Conservation (phyloP, 1,140 invertebrate species). For the Rhysida immarginata region DNA sequence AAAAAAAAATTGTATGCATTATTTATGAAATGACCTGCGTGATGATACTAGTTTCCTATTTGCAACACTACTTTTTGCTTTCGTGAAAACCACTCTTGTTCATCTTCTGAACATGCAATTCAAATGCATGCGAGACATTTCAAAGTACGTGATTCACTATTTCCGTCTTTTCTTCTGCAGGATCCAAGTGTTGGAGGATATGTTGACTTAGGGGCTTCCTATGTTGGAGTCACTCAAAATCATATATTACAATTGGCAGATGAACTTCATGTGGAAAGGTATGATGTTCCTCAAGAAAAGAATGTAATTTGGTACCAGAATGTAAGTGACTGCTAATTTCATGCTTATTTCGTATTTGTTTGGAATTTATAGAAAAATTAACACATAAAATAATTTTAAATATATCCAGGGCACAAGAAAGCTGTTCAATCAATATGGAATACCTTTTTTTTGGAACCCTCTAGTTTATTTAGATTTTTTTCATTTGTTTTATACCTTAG, state of each 20-base stretch:
- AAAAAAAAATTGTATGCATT: background rate
- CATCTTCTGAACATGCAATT: too few relatives aligned
- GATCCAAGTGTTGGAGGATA: slow-evolving; percentile 10
- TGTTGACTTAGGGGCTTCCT: slow-evolving; percentile 23
- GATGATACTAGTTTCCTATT: too few relatives aligned
- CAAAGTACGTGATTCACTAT: too few relatives aligned
- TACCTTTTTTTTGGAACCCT: slow-evolving; percentile 7
- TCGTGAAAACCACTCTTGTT: too few relatives aligned
- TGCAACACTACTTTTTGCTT: too few relatives aligned
- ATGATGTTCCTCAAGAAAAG: slow-evolving; percentile 15
- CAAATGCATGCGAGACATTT: too few relatives aligned
- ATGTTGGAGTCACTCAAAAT: slow-evolving; percentile 22
- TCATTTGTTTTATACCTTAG: slow-evolving; percentile 1
- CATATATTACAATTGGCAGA: slow-evolving; percentile 21
- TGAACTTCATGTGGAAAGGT: slow-evolving; percentile 27
- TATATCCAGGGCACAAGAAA: background rate
- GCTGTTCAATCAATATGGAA: background rate
- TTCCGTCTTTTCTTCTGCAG: slow-evolving; percentile 10
- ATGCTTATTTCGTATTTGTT: too few relatives aligned
- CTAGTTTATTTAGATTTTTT: slow-evolving; percentile 4
- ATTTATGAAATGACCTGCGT: background rate
- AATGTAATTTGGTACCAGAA: background rate
- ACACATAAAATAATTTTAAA: background rate
- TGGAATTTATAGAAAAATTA: too few relatives aligned
- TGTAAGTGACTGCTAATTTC: background rate